Percentiles rank a stretch among this genome's conserved stretches.
Evolutionary conservation across 2,888 invertebrate species (phyloP).

Genomic region (Ornithoptera alexandrae): DNA sequence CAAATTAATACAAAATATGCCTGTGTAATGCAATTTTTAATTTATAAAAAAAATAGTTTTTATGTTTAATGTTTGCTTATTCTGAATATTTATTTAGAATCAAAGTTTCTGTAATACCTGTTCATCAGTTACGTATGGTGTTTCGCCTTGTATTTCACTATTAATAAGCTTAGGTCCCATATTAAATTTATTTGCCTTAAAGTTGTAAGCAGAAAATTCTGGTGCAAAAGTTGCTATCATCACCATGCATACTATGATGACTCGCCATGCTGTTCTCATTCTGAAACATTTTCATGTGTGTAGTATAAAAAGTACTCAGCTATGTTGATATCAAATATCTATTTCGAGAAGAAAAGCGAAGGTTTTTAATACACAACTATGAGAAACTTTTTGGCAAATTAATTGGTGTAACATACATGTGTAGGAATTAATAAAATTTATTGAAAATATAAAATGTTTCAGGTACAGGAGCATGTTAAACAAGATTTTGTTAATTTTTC

Average conservation of each 20-base stretch:
- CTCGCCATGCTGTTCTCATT: constrained; percentile 27
- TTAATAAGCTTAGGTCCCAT: constrained; percentile 10
- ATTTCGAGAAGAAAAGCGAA: neutral
- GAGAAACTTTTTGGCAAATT: too few species aligned
- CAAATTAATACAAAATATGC: neutral
- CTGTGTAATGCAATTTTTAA: neutral
- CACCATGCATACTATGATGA: constrained; percentile 5
- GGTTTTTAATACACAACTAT: neutral
- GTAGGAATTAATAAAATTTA: too few species aligned
- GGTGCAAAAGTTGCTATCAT: constrained; percentile 19
- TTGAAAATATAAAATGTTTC: neutral
- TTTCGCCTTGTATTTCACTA: constrained; percentile 4
- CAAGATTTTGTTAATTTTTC: neutral
- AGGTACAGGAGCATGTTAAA: neutral
- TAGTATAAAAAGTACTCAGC: neutral
- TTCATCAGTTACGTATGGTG: constrained; percentile 21
- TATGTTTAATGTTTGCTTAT: neutral
- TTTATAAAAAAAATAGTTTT: neutral
- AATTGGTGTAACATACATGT: too few species aligned
- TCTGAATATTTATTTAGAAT: neutral
- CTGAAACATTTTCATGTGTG: constrained; percentile 18
- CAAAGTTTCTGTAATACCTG: constrained; percentile 8
- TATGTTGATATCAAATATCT: neutral
- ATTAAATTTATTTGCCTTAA: constrained; percentile 14
- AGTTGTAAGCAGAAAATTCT: constrained; percentile 10